Base-by-base conservation (phyloP, 2,797 vertebrate species). In the Poeciliopsis presidionis region DNA sequence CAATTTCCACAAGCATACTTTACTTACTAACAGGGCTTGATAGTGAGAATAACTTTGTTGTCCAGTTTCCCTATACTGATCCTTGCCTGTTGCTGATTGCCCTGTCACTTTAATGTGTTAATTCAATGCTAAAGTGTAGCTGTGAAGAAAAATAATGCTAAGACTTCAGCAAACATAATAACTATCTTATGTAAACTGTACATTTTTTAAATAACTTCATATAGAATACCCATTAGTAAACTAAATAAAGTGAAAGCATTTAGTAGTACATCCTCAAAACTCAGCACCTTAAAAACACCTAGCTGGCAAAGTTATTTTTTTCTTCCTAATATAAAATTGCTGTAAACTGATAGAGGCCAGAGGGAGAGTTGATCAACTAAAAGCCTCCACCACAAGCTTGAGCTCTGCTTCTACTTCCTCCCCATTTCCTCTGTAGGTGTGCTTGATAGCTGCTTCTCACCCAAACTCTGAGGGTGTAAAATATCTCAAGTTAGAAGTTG, bases 11-110 rank as follows among this genome's bases (percentile, higher is more conserved):
- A 76, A 86, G 90, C 86, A 87, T 77, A 84, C 81, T 73, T 82
- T 82, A 87, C 86, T 88, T 89, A 91, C 84, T 86, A 86, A 87
- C 85, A 90, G 80, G 79, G 83, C 75, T 86, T 87, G 81, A 39
- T 59, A 81, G 80, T 33, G 72, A 87, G 45, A 47, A 43, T 79
- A 71, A 91, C 84, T 87, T 88, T 85, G 89, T 71, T 82, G n/a
- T 74, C 22, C 73, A 78, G 86, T 86, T 81, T 83, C 76, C 83
- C 84, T 85, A 79, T 86, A 81, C 86, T 84, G 75, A 59, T 65
- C 79, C 72, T 85, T 82, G 78, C 81, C 85, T 90, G 84, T 88
- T 80, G 86, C 20, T 69, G 1, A 86, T 74, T 87, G 84, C 86
- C 87, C 83, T 84, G 81, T 80, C 83, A 90, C 83, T 86, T 86